Conservation (phyloP, 2,113 vertebrate species). For the Nicator chloris region DNA sequence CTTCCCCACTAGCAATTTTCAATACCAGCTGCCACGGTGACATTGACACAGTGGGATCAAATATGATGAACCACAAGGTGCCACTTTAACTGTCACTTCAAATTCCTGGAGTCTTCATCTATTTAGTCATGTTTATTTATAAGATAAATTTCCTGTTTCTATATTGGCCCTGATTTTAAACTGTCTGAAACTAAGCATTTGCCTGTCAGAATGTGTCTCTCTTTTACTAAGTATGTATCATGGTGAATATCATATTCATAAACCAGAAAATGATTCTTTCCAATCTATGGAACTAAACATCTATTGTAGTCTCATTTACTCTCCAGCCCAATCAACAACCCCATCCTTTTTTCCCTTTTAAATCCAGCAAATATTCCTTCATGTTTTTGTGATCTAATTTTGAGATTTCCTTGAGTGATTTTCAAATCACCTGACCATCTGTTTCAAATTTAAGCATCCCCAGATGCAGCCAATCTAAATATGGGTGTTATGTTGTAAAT, state of each 20-base stretch:
- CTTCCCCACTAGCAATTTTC: slow-evolving; percentile 4
- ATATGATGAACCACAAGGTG: slow-evolving; percentile 58
- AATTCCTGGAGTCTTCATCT: slow-evolving; percentile 50
- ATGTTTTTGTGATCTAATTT: not conserved
- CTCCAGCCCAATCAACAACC: not conserved
- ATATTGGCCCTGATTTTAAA: slow-evolving; percentile 54
- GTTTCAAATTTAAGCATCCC: slow-evolving; percentile 32
- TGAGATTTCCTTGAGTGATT: slow-evolving; percentile 31
- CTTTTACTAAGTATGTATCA: slow-evolving; percentile 5
- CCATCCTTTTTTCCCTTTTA: not conserved
- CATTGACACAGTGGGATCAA: slow-evolving; percentile 57
- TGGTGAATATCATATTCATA: slow-evolving; percentile 24
- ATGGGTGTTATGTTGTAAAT: not conserved
- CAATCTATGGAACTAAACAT: not conserved
- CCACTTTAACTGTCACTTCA: slow-evolving; percentile 61
- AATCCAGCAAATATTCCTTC: not conserved
- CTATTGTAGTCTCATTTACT: slow-evolving; percentile 25
- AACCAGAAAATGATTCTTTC: not conserved
- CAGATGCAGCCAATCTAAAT: slow-evolving; percentile 2
- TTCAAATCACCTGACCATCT: slow-evolving; percentile 62
- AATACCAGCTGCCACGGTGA: slow-evolving; percentile 44
- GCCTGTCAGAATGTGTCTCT: slow-evolving; percentile 36
- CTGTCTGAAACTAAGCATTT: slow-evolving; percentile 11
- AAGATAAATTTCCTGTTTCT: slow-evolving; percentile 52
- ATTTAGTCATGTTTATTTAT: slow-evolving; percentile 68